phyloP scores from a whole-genome alignment of 1,140 invertebrate species.

The Proctacanthus coquilletti region DNA sequence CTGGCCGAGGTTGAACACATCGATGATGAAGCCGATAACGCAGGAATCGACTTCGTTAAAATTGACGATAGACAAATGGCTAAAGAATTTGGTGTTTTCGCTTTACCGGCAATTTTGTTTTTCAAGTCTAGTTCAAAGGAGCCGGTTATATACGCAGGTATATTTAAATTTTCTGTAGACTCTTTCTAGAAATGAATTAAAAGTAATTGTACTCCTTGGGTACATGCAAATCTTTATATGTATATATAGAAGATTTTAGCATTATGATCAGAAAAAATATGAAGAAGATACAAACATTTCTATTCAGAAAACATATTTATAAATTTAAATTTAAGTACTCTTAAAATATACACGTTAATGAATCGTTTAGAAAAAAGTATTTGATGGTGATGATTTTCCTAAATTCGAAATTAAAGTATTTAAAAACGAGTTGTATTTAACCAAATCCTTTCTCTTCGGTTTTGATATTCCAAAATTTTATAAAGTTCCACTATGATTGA shows the following conservation, averaged over 20 bases:
- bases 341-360: not conserved
- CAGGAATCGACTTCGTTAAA: slow-evolving; percentile 86
- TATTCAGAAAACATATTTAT: not conserved
- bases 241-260: slow-evolving; percentile 1
- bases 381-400: too few relatives aligned
- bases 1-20: slow-evolving; percentile 82
- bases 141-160: slow-evolving; percentile 85
- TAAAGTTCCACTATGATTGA: too few relatives aligned
- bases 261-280: too few relatives aligned
- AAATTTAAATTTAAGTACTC: not conserved
- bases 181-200: too few relatives aligned
- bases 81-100: slow-evolving; percentile 75
- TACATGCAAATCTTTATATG: too few relatives aligned
- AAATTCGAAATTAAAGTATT: too few relatives aligned
- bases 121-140: slow-evolving; percentile 78
- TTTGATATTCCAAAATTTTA: too few relatives aligned
- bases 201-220: too few relatives aligned
- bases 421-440: too few relatives aligned
- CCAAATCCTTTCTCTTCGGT: too few relatives aligned
- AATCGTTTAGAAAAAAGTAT: not conserved
- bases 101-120: slow-evolving; percentile 75
- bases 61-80: slow-evolving; percentile 76
- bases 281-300: not conserved
- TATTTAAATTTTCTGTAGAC: slow-evolving; percentile 6
- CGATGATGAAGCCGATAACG: slow-evolving; percentile 82